Evolutionary conservation across 2,797 vertebrate genomes (phyloP).

Genomic region (Xyrichtys novacula): DNA sequence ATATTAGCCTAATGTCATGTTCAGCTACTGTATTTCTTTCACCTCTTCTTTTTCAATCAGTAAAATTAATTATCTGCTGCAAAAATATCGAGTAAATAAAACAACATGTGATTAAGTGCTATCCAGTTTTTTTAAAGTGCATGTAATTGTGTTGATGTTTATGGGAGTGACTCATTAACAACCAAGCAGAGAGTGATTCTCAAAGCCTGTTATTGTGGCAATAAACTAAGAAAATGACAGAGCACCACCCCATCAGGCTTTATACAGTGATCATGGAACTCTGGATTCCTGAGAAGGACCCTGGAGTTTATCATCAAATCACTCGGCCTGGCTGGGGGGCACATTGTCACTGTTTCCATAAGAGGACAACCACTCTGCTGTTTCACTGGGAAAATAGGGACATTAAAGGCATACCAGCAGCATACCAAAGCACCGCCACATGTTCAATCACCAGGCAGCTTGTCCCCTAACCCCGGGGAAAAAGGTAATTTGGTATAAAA

Average conservation of each 20-base stretch:
- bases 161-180: constrained; percentile 19
- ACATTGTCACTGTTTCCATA: constrained; percentile 6
- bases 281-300: constrained; percentile 42
- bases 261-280: constrained; percentile 1
- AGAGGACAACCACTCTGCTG: constrained; percentile 23
- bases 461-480: constrained; percentile 45
- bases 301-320: constrained; percentile 66
- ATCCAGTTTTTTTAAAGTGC: background rate
- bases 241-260: background rate
- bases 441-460: constrained; percentile 54
- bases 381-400: constrained; percentile 31
- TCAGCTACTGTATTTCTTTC: too few species aligned
- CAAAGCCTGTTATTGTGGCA: constrained; percentile 49
- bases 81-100: background rate
- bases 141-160: constrained; percentile 5
- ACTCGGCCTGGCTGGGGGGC: constrained; percentile 35
- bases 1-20: too few species aligned
- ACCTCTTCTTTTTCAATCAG: too few species aligned
- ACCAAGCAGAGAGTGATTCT: constrained; percentile 25
- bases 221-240: constrained; percentile 45
- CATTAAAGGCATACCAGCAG: constrained; percentile 75
- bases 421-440: constrained; percentile 60
- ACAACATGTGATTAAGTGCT: background rate
- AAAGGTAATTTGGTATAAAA: constrained; percentile 47
- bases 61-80: too few species aligned